Percentiles rank a stretch among this genome's conserved stretches.
Conservation (phyloP, 2,888 invertebrate genomes). For the Cyrtodaria siliqua region DNA sequence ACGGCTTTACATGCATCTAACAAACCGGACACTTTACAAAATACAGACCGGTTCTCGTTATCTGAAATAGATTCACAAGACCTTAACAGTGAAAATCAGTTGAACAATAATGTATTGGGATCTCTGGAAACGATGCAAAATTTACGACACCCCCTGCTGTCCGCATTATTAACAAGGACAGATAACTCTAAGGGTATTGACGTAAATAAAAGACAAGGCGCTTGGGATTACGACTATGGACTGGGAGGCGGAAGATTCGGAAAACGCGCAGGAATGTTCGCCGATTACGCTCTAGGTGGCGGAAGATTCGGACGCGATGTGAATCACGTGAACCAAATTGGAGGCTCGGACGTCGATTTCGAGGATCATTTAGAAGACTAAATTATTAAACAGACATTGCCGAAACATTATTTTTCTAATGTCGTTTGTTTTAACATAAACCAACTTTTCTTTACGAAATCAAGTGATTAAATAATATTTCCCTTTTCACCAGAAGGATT, state of each 20-base stretch:
- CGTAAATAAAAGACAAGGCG: slow-evolving; percentile 78
- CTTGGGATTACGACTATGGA: slow-evolving; percentile 84
- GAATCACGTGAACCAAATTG: slow-evolving; percentile 73
- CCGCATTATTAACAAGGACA: slow-evolving; percentile 34
- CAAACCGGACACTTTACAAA: not conserved
- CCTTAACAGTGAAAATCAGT: not conserved
- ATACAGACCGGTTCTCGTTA: not conserved
- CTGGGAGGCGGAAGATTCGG: slow-evolving; percentile 84
- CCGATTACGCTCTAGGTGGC: slow-evolving; percentile 80
- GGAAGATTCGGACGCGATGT: slow-evolving; percentile 82
- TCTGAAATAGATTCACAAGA: not conserved
- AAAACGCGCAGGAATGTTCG: slow-evolving; percentile 72
- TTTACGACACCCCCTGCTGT: slow-evolving; percentile 34
- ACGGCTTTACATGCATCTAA: not conserved
- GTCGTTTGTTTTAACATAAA: too few relatives aligned
- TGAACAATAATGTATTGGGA: not conserved
- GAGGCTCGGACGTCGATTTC: slow-evolving; percentile 49
- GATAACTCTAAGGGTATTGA: slow-evolving; percentile 41
- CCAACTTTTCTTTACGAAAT: too few relatives aligned
- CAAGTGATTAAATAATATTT: too few relatives aligned
- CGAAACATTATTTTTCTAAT: too few relatives aligned
- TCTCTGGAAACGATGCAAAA: not conserved
- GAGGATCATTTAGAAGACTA: slow-evolving; percentile 27
- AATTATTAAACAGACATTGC: too few relatives aligned
- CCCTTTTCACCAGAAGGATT: too few relatives aligned